Conservation (phyloP, 2,113 vertebrate species). For the human region DNA sequence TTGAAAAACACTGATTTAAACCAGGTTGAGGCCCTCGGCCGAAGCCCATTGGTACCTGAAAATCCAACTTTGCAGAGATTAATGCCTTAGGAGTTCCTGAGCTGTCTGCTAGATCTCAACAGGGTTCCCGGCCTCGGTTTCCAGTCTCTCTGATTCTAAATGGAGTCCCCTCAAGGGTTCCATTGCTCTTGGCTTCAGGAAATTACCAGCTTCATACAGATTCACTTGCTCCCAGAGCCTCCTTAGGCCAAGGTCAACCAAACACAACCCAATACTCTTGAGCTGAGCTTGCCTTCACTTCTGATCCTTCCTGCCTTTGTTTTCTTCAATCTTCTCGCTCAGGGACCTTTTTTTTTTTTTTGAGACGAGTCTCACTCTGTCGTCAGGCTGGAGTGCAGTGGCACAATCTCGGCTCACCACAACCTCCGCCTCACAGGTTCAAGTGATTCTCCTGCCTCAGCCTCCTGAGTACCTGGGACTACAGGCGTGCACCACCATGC, state of each 20-base stretch:
- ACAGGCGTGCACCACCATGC: too few relatives aligned
- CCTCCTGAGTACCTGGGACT: too few relatives aligned
- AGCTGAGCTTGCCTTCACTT: background rate
- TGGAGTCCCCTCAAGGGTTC: background rate
- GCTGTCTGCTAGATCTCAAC: background rate
- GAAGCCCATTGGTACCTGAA: background rate
- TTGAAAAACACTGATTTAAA: background rate
- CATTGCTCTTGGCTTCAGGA: background rate
- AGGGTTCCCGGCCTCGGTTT: background rate
- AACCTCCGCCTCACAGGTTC: too few relatives aligned
- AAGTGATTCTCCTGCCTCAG: too few relatives aligned
- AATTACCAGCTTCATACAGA: background rate
- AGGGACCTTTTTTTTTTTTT: background rate
- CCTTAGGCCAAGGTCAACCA: background rate
- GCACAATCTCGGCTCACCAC: too few relatives aligned
- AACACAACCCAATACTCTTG: background rate
- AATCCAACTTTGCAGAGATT: background rate
- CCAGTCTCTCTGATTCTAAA: background rate
- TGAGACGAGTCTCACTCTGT: too few relatives aligned
- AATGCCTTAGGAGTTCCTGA: too few relatives aligned
- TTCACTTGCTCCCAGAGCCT: background rate
- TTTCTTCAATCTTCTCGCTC: background rate
- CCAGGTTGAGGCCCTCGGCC: background rate
- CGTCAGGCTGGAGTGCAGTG: too few relatives aligned
- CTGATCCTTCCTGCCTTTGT: background rate